phyloP scores from a whole-genome alignment of 1,140 invertebrate genomes.

The Chironomus striatipennis region DNA sequence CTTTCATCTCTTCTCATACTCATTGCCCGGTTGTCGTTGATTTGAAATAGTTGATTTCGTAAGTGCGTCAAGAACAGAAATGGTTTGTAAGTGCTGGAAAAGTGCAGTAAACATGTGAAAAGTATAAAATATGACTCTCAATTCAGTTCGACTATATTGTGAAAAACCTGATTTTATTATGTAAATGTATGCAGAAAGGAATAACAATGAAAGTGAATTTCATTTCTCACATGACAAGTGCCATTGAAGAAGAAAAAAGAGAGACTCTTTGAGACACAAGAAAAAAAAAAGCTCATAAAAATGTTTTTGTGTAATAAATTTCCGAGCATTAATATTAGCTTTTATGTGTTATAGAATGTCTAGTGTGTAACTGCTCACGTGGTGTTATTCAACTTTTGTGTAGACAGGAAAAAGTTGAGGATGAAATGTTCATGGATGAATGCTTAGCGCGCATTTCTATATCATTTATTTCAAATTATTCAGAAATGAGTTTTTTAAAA shows the following conservation, averaged over 20 bases:
- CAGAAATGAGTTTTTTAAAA: no score
- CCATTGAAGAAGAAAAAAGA: no score
- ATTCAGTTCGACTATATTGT: not conserved
- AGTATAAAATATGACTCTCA: not conserved
- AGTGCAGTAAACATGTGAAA: no score
- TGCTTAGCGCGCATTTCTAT: no score
- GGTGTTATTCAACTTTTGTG: not conserved
- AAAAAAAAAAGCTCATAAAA: no score
- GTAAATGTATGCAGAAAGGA: not conserved
- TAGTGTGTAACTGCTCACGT: not conserved
- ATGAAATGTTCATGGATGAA: no score
- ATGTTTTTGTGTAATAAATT: no score
- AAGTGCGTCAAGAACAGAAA: not conserved
- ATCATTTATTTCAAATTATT: no score
- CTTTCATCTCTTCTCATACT: not conserved
- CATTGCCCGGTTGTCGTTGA: not conserved
- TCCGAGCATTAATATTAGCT: no score
- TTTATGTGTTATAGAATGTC: not conserved
- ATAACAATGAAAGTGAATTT: not conserved
- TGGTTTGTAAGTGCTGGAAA: no score
- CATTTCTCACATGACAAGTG: not conserved
- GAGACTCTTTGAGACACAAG: no score
- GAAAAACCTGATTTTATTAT: not conserved
- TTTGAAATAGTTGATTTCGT: slow-evolving; percentile 7
- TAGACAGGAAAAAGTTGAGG: no score